Conservation (phyloP, 2,888 invertebrate genomes). For the Drosophila leonis region DNA sequence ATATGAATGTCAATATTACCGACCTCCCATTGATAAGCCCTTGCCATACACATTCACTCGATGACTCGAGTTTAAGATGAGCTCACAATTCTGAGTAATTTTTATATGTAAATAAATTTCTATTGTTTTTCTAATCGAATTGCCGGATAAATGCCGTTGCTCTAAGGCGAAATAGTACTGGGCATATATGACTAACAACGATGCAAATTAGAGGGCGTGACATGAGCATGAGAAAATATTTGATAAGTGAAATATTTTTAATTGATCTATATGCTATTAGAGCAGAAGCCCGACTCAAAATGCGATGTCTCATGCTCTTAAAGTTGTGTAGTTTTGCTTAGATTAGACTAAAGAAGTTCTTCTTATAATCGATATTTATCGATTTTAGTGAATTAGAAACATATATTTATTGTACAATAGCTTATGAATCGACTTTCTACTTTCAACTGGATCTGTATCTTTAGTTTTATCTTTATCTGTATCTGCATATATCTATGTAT, state of each 20-base stretch:
- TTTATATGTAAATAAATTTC: neutral
- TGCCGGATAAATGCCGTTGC: neutral
- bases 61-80: constrained; percentile 5
- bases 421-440: too few species aligned
- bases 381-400: neutral
- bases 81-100: neutral
- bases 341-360: neutral
- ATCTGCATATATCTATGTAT: neutral
- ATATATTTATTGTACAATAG: too few species aligned
- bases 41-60: neutral
- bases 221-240: neutral
- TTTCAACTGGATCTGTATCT: neutral
- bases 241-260: neutral
- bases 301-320: neutral
- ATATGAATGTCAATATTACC: neutral
- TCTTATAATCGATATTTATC: constrained; percentile 7
- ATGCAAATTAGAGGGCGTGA: neutral
- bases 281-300: neutral
- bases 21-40: neutral
- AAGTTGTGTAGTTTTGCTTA: neutral
- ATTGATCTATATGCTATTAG: neutral
- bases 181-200: neutral
- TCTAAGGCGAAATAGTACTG: too few species aligned
- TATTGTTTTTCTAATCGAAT: neutral
- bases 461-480: neutral